Conservation (phyloP, 1,140 invertebrate genomes). For the Berghia stephanieae region DNA sequence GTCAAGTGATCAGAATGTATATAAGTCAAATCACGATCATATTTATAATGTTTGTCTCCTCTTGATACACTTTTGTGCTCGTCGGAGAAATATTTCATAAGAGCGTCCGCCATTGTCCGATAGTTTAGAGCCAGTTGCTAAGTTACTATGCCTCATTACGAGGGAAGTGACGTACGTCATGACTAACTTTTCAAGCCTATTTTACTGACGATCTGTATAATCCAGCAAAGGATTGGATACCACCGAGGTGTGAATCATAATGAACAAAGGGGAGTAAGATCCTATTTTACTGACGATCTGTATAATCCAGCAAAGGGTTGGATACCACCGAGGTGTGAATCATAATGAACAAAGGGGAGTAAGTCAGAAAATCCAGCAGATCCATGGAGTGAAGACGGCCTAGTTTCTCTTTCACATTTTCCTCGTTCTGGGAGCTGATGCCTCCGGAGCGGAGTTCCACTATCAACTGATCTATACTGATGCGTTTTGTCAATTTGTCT, state of each 20-base stretch:
- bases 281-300: no score
- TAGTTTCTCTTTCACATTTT: slow-evolving; percentile 53
- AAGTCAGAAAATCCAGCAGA: slow-evolving; percentile 63
- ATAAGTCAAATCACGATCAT: no score
- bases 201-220: no score
- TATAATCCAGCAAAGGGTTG: slow-evolving; percentile 62
- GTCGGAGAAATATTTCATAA: no score
- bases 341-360: slow-evolving; percentile 63
- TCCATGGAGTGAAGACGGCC: slow-evolving; percentile 53
- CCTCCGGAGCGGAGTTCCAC: slow-evolving; percentile 63
- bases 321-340: slow-evolving; percentile 60
- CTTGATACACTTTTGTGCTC: no score
- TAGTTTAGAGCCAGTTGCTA: no score
- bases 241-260: slow-evolving; percentile 62
- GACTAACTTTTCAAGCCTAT: no score
- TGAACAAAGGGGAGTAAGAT: slow-evolving; percentile 64
- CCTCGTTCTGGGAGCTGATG: slow-evolving; percentile 54
- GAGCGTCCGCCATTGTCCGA: no score
- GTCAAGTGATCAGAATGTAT: no score
- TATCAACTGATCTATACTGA: slow-evolving; percentile 57
- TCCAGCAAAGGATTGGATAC: slow-evolving; percentile 60
- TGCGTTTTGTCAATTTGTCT: slow-evolving; percentile 54
- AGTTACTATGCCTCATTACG: no score
- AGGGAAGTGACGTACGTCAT: no score
- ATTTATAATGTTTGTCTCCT: no score